Percentiles rank a stretch among this genome's conserved stretches.
These are phyloP conservation scores for Peromyscus californicus DNA, from an alignment of 2,113 vertebrate genomes.

Conservation along the genomic window DNA sequence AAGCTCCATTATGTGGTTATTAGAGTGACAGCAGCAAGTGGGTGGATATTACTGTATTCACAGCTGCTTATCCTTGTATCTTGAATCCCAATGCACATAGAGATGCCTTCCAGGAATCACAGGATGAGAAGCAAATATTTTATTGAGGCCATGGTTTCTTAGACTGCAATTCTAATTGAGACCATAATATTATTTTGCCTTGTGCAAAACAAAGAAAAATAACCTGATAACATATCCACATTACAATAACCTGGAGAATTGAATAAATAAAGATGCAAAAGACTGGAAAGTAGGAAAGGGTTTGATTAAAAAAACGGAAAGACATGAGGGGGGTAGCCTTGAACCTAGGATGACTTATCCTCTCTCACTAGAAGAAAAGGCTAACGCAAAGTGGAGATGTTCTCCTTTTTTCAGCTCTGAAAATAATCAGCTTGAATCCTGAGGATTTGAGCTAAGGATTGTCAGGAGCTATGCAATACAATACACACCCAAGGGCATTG, in stretches of 20 bases:
- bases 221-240: not conserved
- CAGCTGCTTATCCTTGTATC: not conserved
- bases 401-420: not conserved
- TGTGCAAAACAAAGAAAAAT: not conserved
- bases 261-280: not conserved
- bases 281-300: not conserved
- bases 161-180: not conserved
- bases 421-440: not conserved
- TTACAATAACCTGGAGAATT: not conserved
- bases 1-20: not conserved
- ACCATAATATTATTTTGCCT: not conserved
- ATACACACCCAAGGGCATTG: not conserved
- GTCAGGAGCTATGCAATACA: not conserved
- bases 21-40: accelerated
- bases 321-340: not conserved
- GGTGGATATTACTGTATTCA: not conserved
- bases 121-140: not conserved
- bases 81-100: slow-evolving; percentile 1
- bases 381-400: not conserved
- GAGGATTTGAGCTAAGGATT: not conserved
- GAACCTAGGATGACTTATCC: no score
- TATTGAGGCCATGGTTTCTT: not conserved
- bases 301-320: not conserved
- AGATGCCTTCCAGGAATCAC: not conserved
- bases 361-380: not conserved